These are phyloP conservation scores for Crypturellus tataupa DNA, from an alignment of 2,797 vertebrate species.

Conservation along the genomic window DNA sequence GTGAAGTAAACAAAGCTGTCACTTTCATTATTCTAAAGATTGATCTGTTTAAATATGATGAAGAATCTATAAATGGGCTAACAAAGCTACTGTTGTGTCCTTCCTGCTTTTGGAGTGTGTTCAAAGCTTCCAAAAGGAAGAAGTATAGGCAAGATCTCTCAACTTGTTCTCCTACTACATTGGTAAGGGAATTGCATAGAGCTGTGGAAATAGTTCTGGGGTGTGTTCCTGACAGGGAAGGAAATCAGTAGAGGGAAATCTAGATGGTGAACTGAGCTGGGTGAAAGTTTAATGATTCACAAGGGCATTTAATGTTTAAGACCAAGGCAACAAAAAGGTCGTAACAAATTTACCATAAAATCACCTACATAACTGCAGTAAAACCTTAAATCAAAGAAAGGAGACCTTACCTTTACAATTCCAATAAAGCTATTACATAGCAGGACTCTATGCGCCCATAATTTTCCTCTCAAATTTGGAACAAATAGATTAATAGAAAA, in stretches of 20 bases:
- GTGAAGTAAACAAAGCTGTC: background rate
- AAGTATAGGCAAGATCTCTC: fast-evolving
- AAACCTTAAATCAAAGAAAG: background rate
- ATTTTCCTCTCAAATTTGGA: background rate
- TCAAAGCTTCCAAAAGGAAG: background rate
- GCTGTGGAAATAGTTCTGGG: fast-evolving
- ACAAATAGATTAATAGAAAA: background rate
- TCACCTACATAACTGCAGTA: background rate
- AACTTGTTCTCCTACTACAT: background rate
- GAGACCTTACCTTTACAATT: background rate
- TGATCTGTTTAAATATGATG: background rate
- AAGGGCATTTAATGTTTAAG: background rate
- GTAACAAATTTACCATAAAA: background rate
- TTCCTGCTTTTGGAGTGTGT: background rate
- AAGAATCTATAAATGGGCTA: background rate
- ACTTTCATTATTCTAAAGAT: background rate
- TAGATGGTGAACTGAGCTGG: background rate
- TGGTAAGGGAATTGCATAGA: background rate
- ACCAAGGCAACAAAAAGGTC: background rate
- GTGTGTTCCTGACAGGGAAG: background rate
- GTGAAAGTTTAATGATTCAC: background rate
- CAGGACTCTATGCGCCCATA: background rate
- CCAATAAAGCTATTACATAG: background rate
- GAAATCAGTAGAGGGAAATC: background rate
- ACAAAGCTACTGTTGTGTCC: background rate